phyloP scores from a whole-genome alignment of 2,797 vertebrate species.

The Graptemys geographica region DNA sequence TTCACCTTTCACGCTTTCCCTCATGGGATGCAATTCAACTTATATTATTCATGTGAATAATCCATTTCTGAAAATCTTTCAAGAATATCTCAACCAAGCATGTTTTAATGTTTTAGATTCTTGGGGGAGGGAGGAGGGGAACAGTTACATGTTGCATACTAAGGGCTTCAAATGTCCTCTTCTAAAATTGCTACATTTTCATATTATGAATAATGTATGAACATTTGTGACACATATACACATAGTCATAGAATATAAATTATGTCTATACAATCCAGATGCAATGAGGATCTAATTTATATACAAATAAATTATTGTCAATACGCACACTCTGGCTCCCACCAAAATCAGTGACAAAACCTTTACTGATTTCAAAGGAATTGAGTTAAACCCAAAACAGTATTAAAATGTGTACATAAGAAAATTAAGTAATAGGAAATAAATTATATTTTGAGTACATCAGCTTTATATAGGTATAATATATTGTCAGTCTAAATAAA shows the following conservation, averaged over 20 bases:
- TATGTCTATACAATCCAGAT: not conserved
- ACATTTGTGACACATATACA: not conserved
- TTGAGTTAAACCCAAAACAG: not conserved
- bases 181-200: not conserved
- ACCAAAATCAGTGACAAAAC: not conserved
- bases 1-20: constrained; percentile 31
- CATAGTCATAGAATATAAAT: not conserved
- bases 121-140: not conserved
- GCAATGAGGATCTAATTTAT: not conserved
- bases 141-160: not conserved
- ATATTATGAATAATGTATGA: not conserved
- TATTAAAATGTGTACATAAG: not conserved
- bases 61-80: constrained; percentile 38
- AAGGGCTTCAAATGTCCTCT: not conserved
- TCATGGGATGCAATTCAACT: constrained; percentile 35
- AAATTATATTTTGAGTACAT: not conserved
- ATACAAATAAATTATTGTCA: not conserved
- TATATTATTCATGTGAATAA: constrained; percentile 21
- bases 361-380: not conserved
- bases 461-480: not conserved
- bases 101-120: not conserved
- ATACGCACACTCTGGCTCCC: not conserved
- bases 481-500: not conserved
- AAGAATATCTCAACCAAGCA: constrained; percentile 22
- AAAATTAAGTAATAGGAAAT: not conserved